Evolutionary conservation across 2,113 vertebrate species (phyloP).

Genomic region (Cyanoderma ruficeps): DNA sequence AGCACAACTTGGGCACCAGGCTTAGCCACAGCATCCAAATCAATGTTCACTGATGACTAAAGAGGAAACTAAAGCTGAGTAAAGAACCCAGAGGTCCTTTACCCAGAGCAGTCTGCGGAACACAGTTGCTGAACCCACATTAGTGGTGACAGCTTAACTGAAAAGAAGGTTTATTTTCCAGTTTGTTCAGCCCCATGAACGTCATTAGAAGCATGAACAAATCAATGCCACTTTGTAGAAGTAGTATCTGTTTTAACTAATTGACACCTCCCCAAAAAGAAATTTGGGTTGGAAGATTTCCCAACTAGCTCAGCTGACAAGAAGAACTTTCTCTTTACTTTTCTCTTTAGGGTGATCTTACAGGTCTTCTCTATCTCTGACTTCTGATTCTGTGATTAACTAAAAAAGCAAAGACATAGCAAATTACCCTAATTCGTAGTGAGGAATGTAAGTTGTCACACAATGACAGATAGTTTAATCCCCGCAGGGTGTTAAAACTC

Average conservation of each 20-base stretch:
- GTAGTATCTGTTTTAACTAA: background rate
- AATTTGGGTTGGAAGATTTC: background rate
- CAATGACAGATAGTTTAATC: background rate
- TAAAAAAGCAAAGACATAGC: background rate
- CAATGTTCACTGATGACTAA: background rate
- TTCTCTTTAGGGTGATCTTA: background rate
- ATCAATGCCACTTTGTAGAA: background rate
- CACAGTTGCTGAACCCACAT: accelerated
- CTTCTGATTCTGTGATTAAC: background rate
- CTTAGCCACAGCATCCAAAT: background rate
- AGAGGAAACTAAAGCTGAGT: background rate
- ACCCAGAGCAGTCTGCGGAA: background rate
- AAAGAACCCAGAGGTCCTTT: background rate
- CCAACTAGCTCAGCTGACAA: background rate
- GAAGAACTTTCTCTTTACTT: background rate
- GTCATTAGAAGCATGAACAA: background rate
- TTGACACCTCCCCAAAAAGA: background rate
- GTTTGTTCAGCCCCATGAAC: background rate
- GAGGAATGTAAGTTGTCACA: background rate
- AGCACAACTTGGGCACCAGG: background rate
- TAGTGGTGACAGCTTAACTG: background rate
- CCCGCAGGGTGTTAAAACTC: background rate
- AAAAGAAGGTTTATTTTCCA: background rate
- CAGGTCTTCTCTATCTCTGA: background rate
- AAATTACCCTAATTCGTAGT: background rate